Conservation (phyloP, 2,113 vertebrate genomes). For the Scopus umbretta region DNA sequence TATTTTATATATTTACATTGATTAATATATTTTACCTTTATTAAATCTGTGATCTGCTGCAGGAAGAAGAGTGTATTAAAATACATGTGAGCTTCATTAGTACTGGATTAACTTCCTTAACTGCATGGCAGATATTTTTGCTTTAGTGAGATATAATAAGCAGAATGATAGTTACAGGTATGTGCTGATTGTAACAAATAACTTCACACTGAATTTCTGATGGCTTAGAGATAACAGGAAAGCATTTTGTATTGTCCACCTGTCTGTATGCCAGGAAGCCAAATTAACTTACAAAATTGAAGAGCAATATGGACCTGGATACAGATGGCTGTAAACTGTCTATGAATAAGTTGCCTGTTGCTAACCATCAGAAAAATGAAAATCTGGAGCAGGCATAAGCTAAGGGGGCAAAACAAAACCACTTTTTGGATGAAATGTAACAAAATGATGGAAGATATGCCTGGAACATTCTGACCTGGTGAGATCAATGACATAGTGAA, state of each 20-base stretch:
- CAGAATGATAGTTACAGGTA: conserved; percentile 97
- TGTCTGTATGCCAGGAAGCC: not conserved
- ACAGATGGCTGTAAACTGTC: not conserved
- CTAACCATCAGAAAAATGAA: not conserved
- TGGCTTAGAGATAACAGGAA: not conserved
- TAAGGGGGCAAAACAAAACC: not conserved
- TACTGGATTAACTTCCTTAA: conserved; percentile 74
- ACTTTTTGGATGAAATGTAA: not conserved
- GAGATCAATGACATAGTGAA: not conserved
- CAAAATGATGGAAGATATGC: not conserved
- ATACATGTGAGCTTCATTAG: not conserved
- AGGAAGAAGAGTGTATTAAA: not conserved
- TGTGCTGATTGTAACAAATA: not conserved
- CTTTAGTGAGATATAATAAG: conserved; percentile 95
- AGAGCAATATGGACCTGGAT: not conserved
- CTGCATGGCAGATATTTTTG: conserved; percentile 92
- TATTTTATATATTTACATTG: not conserved
- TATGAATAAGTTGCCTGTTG: not conserved
- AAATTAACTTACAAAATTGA: not conserved
- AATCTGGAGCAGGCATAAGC: not conserved
- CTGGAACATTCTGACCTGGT: not conserved
- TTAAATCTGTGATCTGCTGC: not conserved
- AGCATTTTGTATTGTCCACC: not conserved
- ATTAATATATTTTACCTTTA: not conserved
- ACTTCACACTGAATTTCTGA: not conserved